These are phyloP conservation scores for Chelidonichthys spinosus DNA, from an alignment of 2,797 vertebrate genomes.

Conservation along the genomic window DNA sequence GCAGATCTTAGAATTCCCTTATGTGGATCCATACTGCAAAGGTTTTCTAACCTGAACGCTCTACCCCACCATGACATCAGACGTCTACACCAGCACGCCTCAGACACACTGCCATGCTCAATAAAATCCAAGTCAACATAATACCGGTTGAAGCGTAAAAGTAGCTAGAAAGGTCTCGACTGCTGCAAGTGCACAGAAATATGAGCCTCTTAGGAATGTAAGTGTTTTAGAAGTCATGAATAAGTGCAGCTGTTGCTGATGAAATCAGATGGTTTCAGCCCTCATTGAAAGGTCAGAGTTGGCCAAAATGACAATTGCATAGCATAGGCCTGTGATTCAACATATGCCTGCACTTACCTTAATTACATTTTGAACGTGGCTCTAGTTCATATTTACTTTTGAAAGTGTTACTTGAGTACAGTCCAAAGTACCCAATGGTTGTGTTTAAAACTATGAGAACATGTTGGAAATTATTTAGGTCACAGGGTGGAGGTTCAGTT, in stretches of 20 bases:
- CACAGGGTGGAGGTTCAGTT: conserved; percentile 56
- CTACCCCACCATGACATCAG: conserved; percentile 52
- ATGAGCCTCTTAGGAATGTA: conserved; percentile 69
- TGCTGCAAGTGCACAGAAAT: conserved; percentile 74
- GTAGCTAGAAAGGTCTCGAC: conserved; percentile 67
- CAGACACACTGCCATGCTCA: conserved; percentile 70
- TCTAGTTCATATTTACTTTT: conserved; percentile 83
- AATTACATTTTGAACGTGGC: conserved; percentile 80
- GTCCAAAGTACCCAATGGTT: conserved; percentile 73
- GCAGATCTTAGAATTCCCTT: conserved; percentile 39
- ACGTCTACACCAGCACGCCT: conserved; percentile 47
- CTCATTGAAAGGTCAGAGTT: conserved; percentile 78
- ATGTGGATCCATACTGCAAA: conserved; percentile 35
- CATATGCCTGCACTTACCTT: conserved; percentile 86
- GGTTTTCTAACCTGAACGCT: conserved; percentile 40
- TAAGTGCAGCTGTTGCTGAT: conserved; percentile 78
- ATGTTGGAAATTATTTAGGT: conserved; percentile 69
- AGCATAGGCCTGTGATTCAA: conserved; percentile 68
- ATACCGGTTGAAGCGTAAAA: conserved; percentile 70
- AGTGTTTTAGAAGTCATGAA: conserved; percentile 75
- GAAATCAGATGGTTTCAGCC: conserved; percentile 81
- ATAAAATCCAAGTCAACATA: conserved; percentile 76
- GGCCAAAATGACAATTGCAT: conserved; percentile 76
- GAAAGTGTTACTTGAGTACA: conserved; percentile 64
- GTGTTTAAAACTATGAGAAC: conserved; percentile 59